Evolutionary conservation across 2,888 invertebrate species (phyloP).

Genomic region (Agriotes lineatus): DNA sequence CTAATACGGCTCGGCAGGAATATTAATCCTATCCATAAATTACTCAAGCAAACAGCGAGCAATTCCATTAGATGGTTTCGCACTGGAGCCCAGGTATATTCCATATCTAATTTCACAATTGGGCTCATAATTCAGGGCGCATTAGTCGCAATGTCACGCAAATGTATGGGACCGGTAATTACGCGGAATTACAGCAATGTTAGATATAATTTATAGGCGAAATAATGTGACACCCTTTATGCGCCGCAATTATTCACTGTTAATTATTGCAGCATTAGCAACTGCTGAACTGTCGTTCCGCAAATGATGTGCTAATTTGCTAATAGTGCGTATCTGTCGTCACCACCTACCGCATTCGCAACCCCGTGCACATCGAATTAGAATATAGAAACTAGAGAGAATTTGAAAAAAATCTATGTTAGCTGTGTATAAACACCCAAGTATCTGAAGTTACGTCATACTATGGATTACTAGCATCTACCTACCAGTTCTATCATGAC

Average conservation of each 20-base stretch:
- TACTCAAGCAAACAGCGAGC: constrained; percentile 58
- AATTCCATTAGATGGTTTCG: constrained; percentile 46
- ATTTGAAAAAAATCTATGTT: no score
- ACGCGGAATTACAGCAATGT: constrained; percentile 51
- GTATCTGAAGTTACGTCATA: no score
- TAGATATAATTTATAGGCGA: constrained; percentile 62
- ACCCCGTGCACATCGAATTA: neutral
- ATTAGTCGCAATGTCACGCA: constrained; percentile 52
- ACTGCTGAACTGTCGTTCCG: constrained; percentile 41
- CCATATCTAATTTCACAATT: constrained; percentile 65
- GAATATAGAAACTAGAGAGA: no score
- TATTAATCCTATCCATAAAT: constrained; percentile 65
- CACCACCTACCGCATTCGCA: constrained; percentile 7
- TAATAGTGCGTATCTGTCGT: constrained; percentile 42
- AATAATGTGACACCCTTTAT: constrained; percentile 52
- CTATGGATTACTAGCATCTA: no score
- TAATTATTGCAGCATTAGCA: constrained; percentile 42
- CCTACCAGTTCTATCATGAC: no score
- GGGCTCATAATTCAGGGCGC: constrained; percentile 63
- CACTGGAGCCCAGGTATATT: constrained; percentile 55
- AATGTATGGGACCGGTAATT: constrained; percentile 52
- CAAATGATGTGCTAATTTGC: constrained; percentile 44
- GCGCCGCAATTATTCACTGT: constrained; percentile 42
- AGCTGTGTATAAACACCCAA: no score
- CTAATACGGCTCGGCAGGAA: constrained; percentile 46